Evolutionary conservation across 2,888 invertebrate genomes (phyloP).

Genomic region (Nebria brevicollis): DNA sequence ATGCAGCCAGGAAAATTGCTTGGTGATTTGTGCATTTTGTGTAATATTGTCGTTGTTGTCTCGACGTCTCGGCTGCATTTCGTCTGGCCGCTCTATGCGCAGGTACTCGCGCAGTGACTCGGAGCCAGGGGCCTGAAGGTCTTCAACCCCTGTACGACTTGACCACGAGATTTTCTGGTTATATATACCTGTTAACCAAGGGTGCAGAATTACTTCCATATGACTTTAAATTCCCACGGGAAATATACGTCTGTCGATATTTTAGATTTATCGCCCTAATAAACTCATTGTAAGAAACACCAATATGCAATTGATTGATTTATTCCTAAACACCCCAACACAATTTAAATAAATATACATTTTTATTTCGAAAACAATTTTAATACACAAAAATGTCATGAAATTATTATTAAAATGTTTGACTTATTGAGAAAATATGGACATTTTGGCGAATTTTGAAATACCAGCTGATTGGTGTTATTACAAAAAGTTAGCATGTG

Average conservation of each 20-base stretch:
- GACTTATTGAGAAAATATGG: neutral
- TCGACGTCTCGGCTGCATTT: slow-evolving; percentile 16
- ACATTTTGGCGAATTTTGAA: neutral
- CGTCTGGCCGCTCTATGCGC: neutral
- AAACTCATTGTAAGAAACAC: neutral
- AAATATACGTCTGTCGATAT: slow-evolving; percentile 13
- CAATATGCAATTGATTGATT: neutral
- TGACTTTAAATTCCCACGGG: slow-evolving; percentile 31
- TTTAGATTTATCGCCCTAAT: neutral
- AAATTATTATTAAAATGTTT: neutral
- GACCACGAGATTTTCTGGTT: slow-evolving; percentile 3
- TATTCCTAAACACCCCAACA: too few species aligned
- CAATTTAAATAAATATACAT: too few species aligned
- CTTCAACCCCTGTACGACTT: slow-evolving; percentile 30
- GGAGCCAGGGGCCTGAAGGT: slow-evolving; percentile 21
- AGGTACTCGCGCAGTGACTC: neutral
- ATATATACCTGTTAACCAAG: slow-evolving; percentile 29
- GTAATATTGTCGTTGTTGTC: slow-evolving; percentile 17
- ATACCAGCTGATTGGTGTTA: neutral
- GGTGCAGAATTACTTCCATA: slow-evolving; percentile 16
- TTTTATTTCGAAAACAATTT: too few species aligned
- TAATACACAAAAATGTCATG: too few species aligned
- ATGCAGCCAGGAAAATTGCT: neutral
- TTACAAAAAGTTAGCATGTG: neutral
- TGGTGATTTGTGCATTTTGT: neutral